A percentile compares a stretch with the other conserved stretches of the same genome.
phyloP scores from a whole-genome alignment of 2,797 vertebrate species.

The Tiaroga cobitis region DNA sequence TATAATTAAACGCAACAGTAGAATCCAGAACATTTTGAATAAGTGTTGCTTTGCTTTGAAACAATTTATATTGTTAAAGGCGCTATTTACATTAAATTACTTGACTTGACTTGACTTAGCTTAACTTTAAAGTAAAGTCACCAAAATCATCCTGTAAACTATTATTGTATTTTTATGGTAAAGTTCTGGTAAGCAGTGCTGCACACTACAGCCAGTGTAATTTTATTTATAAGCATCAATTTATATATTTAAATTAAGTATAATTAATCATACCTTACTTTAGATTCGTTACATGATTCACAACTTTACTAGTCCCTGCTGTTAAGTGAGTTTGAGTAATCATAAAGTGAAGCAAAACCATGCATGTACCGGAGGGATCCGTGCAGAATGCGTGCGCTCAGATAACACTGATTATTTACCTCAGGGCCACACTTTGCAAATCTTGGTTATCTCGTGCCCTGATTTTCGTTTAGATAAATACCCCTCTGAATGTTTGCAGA shows the following conservation, averaged over 20 bases:
- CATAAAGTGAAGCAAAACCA: background rate
- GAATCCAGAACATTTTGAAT: too few species aligned
- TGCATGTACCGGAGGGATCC: conserved; percentile 69
- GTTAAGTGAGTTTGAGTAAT: background rate
- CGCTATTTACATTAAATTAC: too few species aligned
- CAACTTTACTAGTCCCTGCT: background rate
- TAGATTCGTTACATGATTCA: background rate
- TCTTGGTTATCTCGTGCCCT: conserved; percentile 68
- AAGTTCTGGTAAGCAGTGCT: too few species aligned
- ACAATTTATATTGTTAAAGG: too few species aligned
- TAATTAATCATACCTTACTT: background rate
- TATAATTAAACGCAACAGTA: background rate
- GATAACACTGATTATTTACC: conserved; percentile 59
- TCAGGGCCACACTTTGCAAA: conserved; percentile 60
- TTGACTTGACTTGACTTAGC: too few species aligned
- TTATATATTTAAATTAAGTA: background rate
- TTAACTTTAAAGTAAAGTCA: background rate
- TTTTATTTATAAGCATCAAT: background rate
- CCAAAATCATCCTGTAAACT: background rate
- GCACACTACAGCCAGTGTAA: too few species aligned
- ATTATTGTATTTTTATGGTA: background rate
- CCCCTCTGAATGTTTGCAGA: conserved; percentile 41
- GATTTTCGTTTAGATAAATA: conserved; percentile 83
- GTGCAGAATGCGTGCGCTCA: conserved; percentile 42
- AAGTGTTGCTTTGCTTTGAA: too few species aligned